Evolutionary conservation across 2,797 vertebrate genomes (phyloP), one percentile per base, ranked within the genome.

Genomic region (Setipinna tenuifilis): DNA sequence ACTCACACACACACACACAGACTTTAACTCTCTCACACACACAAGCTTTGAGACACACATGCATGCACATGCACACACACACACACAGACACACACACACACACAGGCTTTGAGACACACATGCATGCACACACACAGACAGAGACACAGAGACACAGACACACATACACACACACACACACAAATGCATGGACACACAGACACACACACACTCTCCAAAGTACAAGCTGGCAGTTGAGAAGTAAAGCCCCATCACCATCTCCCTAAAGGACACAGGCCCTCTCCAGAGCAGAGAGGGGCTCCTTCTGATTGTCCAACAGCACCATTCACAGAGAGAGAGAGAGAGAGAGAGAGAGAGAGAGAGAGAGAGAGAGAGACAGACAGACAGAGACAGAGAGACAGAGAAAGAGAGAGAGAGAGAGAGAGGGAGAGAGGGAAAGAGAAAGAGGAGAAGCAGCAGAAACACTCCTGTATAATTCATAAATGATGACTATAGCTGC

Each of bases 11-110:
- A 41, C 44, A 44, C 82, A 50, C 54, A 58, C 88, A 86, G 88
- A 90, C 50, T 54, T 10, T 48, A 3, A 4, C 46, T 48, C 46
- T 48, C 46, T 48, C 25, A 71, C 25, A 31, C 25, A 65, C n/a
- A 25, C 21, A 62, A 21, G 25, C 61, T 16, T 6, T 12, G 21
- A 41, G 5, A 35, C 75, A 17, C 75, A 35, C 28, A 80, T 14
- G 5, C 75, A 35, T 28, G 3, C 59, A 48, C 16, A n/a, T 44
- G 16, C 57, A 23, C 16, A 61, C 46, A 68, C 58, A 71, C 48
- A 83, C 48, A 65, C 35, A 54, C 23, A 25, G 50, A n/a, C 65
- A 41, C 28, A 28, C 82, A 50, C 54, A 54, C 88, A 86, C 89
- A 90, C 80, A 46, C n/a, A 81, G n/a, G 25, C 61, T 16, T 6